Evolutionary conservation across 1,140 invertebrate species (phyloP).

Genomic region (Zaprionus kolodkinae): DNA sequence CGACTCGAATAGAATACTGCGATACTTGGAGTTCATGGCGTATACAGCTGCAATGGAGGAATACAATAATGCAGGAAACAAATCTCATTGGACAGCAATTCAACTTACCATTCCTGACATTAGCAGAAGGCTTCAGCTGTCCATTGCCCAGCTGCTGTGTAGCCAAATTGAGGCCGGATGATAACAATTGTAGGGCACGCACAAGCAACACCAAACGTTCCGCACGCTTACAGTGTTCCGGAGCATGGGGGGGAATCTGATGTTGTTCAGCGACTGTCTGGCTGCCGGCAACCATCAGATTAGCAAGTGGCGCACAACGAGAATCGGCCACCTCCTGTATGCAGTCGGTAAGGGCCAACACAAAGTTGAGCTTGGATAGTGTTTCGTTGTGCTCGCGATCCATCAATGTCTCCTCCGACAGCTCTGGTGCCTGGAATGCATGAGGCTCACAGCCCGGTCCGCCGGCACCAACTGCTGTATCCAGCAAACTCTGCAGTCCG

Average conservation of each 20-base stretch:
- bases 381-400: slow-evolving; percentile 97
- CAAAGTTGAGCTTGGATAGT: slow-evolving; percentile 96
- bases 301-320: slow-evolving; percentile 89
- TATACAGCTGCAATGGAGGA: slow-evolving; percentile 93
- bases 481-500: slow-evolving; percentile 86
- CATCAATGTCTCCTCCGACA: slow-evolving; percentile 97
- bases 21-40: slow-evolving; percentile 95
- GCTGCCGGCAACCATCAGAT: slow-evolving; percentile 84
- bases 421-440: slow-evolving; percentile 93
- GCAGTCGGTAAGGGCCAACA: slow-evolving; percentile 95
- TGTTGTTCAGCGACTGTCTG: slow-evolving; percentile 59
- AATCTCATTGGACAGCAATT: not conserved
- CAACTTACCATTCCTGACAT: slow-evolving; percentile 93
- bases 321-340: slow-evolving; percentile 93
- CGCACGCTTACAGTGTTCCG: slow-evolving; percentile 87
- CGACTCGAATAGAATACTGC: slow-evolving; percentile 93
- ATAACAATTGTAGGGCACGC: slow-evolving; percentile 94
- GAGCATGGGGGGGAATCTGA: slow-evolving; percentile 84
- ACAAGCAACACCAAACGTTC: slow-evolving; percentile 97
- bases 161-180: slow-evolving; percentile 95
- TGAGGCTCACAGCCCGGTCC: slow-evolving; percentile 88
- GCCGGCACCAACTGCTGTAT: slow-evolving; percentile 85
- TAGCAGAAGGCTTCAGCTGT: slow-evolving; percentile 94
- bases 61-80: not conserved
- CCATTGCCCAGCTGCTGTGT: slow-evolving; percentile 93